Evolutionary conservation across 1,140 invertebrate genomes (phyloP).

Genomic region (Gonatopus flavifemur): DNA sequence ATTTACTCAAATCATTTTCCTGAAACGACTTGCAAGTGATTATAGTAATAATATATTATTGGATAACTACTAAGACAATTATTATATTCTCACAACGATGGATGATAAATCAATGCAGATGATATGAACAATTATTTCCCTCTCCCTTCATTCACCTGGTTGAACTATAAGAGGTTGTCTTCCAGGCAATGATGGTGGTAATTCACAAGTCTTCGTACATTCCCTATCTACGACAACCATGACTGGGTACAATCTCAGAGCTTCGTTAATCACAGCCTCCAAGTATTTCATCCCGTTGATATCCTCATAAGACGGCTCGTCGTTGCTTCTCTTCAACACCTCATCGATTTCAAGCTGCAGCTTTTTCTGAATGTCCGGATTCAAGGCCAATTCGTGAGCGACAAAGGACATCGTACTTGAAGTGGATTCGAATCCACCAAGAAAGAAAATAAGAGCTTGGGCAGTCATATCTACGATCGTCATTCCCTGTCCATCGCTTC

Average conservation of each 20-base stretch:
- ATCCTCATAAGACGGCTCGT: constrained; percentile 43
- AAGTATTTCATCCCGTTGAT: constrained; percentile 42
- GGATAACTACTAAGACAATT: no score
- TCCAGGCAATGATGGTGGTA: constrained; percentile 27
- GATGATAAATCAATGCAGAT: no score
- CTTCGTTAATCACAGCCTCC: constrained; percentile 34
- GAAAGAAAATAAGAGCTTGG: constrained; percentile 36
- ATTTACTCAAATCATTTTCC: no score
- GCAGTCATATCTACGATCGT: constrained; percentile 14
- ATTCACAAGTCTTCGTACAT: constrained; percentile 13
- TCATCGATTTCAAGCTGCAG: constrained; percentile 58
- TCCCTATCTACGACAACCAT: constrained; percentile 8
- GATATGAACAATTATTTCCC: no score
- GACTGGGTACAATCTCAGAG: constrained; percentile 13
- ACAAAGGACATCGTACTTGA: constrained; percentile 55
- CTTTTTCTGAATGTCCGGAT: constrained; percentile 25
- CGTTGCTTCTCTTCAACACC: constrained; percentile 41
- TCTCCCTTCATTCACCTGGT: constrained; percentile 15
- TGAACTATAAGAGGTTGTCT: constrained; percentile 16
- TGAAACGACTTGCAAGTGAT: no score
- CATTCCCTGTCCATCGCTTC: not conserved
- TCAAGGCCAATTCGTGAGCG: constrained; percentile 17
- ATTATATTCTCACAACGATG: no score
- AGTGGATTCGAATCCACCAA: constrained; percentile 58
- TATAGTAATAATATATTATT: no score